Evolutionary conservation across 2,797 vertebrate species (phyloP).

Genomic region (Basileuterus tristriatus): DNA sequence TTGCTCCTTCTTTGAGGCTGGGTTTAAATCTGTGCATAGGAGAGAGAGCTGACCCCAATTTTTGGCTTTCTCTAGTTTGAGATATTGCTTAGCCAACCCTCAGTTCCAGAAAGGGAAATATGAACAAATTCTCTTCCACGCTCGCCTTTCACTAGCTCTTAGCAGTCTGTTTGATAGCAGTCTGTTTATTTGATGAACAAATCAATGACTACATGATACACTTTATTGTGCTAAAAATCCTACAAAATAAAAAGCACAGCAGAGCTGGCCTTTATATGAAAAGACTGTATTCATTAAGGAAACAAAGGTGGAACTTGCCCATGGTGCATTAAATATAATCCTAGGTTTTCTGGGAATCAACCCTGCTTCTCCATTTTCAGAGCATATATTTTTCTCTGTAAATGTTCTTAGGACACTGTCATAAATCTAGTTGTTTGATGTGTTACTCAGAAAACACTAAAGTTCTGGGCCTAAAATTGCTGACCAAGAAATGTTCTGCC

Average conservation of each 20-base stretch:
- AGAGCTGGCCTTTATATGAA: neutral
- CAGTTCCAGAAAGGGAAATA: neutral
- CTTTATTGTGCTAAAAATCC: slow-evolving; percentile 11
- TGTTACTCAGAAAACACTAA: slow-evolving; percentile 21
- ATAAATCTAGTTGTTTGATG: slow-evolving; percentile 35
- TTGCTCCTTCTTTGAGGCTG: neutral
- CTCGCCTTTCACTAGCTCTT: neutral
- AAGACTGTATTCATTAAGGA: neutral
- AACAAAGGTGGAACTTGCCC: slow-evolving; percentile 39
- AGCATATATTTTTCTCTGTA: slow-evolving; percentile 36
- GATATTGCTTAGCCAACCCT: neutral
- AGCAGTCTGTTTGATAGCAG: neutral
- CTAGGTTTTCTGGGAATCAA: slow-evolving; percentile 28
- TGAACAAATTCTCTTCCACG: neutral
- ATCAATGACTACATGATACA: neutral
- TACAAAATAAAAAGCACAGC: neutral
- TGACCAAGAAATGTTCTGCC: slow-evolving; percentile 66
- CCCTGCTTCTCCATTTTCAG: neutral
- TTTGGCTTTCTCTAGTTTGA: neutral
- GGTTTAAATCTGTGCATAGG: neutral
- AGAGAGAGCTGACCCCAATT: neutral
- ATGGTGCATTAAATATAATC: slow-evolving; percentile 24
- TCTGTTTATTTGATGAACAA: slow-evolving; percentile 5
- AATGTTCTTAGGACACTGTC: neutral
- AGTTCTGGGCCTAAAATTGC: slow-evolving; percentile 52